Conservation (phyloP, 2,888 invertebrate species). For the Ctena decussata region DNA sequence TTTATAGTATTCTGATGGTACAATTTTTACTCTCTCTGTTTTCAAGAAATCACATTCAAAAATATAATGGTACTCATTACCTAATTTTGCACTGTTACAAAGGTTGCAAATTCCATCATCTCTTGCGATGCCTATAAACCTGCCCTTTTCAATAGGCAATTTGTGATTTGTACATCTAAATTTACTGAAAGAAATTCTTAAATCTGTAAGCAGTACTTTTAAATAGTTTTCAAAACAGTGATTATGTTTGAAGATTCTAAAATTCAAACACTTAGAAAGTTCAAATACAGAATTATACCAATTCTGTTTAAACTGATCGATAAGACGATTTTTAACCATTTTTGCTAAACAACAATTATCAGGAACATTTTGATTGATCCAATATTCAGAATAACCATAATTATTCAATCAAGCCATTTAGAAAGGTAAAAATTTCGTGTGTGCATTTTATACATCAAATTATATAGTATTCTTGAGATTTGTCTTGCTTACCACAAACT, state of each 20-base stretch:
- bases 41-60: neutral
- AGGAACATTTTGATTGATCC: neutral
- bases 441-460: neutral
- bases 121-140: neutral
- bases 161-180: slow-evolving; percentile 2
- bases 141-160: neutral
- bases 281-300: neutral
- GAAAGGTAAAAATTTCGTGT: neutral
- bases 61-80: neutral
- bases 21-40: neutral
- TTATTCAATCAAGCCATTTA: neutral
- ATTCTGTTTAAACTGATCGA: slow-evolving; percentile 3
- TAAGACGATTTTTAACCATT: neutral
- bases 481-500: neutral
- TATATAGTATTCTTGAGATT: neutral
- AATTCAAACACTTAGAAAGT: neutral
- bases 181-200: neutral
- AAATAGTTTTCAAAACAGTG: slow-evolving; percentile 1
- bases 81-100: neutral
- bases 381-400: slow-evolving; percentile 2
- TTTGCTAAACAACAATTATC: neutral
- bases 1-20: neutral
- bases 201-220: neutral
- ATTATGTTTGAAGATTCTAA: neutral
- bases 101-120: neutral